Evolutionary conservation across 2,797 vertebrate genomes (phyloP), one percentile per base, ranked within the genome.

Genomic region (Acanthurus leucopareius): DNA sequence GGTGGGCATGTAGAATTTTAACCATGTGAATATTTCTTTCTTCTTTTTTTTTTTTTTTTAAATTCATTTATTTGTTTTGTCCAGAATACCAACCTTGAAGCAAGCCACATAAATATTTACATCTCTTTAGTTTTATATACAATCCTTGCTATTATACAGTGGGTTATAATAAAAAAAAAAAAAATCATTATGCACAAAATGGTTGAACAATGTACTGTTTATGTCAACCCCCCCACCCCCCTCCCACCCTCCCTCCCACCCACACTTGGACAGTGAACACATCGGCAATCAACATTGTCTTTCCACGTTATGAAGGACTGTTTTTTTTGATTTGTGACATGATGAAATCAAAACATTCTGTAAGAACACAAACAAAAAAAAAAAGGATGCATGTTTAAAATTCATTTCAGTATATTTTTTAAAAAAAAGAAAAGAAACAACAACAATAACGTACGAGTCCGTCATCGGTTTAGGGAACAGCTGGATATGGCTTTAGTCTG

Each of bases 81-180:
- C 40, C 40, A 35, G 90, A 92, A 92, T 86, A 95, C 94, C 94
- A 92, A 95, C 94, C 94, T 95, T 90, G 88, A 86, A 96, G 96
- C 96, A 95, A 96, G 93, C 94, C 88, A 96, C 89, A 95, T 94
- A 92, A 95, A 96, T 96, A 97, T 96, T 94, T 96, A 97, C 96
- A 97, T 95, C 95, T 90, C 90, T 93, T 91, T 91, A 93, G 90
- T 94, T 94, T 94, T 96, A 96, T 94, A 92, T 92, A 95, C 96
- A 97, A 94, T 95, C 95, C 93, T 84, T 69, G 94, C 93, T 95
- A 94, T 95, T 83, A 87, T 91, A 95, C 96, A 96, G 77, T 92
- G 90, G 88, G 94, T 93, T 91, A 94, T 93, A 91, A 92, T 92
- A 85, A 94, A 90, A 93, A 90, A 88, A 88, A 87, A 87, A 84